phyloP scores from a whole-genome alignment of 2,888 invertebrate species.

The Eupithecia exiguata region DNA sequence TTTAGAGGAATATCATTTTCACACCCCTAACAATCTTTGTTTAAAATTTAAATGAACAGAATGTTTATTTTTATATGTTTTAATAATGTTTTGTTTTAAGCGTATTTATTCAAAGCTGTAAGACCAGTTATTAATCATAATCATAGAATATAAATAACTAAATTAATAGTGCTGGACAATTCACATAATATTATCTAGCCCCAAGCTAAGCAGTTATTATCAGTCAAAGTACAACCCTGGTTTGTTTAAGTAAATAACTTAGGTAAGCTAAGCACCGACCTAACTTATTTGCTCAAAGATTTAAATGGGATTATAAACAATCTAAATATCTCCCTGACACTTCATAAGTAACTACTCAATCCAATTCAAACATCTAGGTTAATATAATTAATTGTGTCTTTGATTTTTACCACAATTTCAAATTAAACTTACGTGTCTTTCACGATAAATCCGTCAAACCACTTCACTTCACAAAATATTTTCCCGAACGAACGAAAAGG shows the following conservation, averaged over 20 bases:
- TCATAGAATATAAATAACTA: no score
- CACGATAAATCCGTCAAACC: slow-evolving; percentile 38
- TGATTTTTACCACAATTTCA: neutral
- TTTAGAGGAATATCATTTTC: neutral
- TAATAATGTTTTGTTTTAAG: neutral
- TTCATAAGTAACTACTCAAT: neutral
- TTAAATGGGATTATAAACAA: neutral
- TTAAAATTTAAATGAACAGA: neutral
- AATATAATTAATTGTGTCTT: neutral
- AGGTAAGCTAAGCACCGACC: neutral
- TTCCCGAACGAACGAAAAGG: slow-evolving; percentile 53
- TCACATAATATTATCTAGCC: no score
- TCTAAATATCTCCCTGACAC: neutral
- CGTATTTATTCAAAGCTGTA: neutral
- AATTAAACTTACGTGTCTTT: slow-evolving; percentile 12
- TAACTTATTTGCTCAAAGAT: neutral
- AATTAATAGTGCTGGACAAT: no score
- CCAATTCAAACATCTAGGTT: neutral
- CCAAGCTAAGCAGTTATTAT: no score
- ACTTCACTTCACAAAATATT: slow-evolving; percentile 39
- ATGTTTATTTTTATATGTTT: no score
- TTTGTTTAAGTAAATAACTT: neutral
- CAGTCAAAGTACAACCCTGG: neutral
- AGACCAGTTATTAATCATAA: no score
- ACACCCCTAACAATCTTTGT: neutral